Evolutionary conservation across 1,140 invertebrate genomes (phyloP).

Genomic region (Cepaea nemoralis): DNA sequence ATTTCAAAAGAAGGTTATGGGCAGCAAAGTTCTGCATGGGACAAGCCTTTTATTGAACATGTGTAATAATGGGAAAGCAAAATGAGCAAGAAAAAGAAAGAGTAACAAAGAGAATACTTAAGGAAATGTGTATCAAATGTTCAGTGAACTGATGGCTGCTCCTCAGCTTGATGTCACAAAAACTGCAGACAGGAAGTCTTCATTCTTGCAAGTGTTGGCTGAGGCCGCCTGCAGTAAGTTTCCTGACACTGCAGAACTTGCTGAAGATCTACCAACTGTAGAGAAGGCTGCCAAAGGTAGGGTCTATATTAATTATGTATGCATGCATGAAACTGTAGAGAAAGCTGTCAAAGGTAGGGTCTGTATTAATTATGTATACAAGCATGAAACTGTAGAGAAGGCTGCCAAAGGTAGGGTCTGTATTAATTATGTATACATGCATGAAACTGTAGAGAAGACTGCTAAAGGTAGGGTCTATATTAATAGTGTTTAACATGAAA

Average conservation of each 20-base stretch:
- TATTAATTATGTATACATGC: background rate
- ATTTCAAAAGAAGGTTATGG: no score
- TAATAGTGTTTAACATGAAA: background rate
- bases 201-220: constrained; percentile 68
- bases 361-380: background rate
- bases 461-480: constrained; percentile 54
- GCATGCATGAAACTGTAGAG: no score
- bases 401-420: constrained; percentile 55
- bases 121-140: no score
- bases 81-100: no score
- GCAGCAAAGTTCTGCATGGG: no score
- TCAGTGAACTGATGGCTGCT: background rate
- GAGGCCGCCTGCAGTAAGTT: constrained; percentile 65
- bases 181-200: constrained; percentile 66
- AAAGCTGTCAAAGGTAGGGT: constrained; percentile 54
- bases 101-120: no score
- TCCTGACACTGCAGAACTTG: constrained; percentile 60
- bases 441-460: background rate
- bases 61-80: no score
- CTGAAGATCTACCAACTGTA: constrained; percentile 63
- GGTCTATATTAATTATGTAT: background rate
- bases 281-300: constrained; percentile 64
- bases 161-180: constrained; percentile 70
- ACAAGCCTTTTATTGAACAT: no score
- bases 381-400: background rate